phyloP scores from a whole-genome alignment of 2,888 invertebrate species.

The Idaea biselata region DNA sequence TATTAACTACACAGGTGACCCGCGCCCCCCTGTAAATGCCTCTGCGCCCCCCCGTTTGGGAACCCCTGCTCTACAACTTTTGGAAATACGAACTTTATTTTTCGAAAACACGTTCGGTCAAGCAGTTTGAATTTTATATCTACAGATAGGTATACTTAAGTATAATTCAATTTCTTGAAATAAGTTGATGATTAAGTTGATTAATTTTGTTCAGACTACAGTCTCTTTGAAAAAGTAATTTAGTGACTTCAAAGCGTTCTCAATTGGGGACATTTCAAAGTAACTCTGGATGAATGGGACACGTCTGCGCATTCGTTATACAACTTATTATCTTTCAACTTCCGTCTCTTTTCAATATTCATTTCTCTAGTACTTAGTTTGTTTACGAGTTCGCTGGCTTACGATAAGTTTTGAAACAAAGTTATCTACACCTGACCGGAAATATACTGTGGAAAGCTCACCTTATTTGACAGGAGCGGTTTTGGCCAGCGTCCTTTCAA shows the following conservation, averaged over 20 bases:
- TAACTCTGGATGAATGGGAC: background rate
- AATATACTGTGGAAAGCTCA: background rate
- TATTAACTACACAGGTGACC: no score
- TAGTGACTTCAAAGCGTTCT: background rate
- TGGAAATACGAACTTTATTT: no score
- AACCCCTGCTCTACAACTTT: no score
- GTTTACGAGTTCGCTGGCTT: background rate
- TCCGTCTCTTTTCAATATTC: conserved; percentile 23
- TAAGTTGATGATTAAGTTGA: background rate
- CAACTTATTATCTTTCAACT: conserved; percentile 30
- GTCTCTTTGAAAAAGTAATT: conserved; percentile 1
- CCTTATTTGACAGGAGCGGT: background rate
- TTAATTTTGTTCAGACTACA: conserved; percentile 6
- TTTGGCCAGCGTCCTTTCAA: no score
- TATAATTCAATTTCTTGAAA: conserved; percentile 9
- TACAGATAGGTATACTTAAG: background rate
- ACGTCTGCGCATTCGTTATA: conserved; percentile 27
- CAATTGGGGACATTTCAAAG: background rate
- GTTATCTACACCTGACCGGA: background rate
- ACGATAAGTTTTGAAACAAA: background rate
- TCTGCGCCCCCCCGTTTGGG: no score
- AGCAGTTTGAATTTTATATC: no score
- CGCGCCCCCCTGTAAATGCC: no score
- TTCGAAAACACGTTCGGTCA: no score
- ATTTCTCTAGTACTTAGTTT: conserved; percentile 12